Evolutionary conservation across 2,888 invertebrate genomes (phyloP), one percentile per base, ranked within the genome.

Genomic region (Synanthedon formicaeformis): DNA sequence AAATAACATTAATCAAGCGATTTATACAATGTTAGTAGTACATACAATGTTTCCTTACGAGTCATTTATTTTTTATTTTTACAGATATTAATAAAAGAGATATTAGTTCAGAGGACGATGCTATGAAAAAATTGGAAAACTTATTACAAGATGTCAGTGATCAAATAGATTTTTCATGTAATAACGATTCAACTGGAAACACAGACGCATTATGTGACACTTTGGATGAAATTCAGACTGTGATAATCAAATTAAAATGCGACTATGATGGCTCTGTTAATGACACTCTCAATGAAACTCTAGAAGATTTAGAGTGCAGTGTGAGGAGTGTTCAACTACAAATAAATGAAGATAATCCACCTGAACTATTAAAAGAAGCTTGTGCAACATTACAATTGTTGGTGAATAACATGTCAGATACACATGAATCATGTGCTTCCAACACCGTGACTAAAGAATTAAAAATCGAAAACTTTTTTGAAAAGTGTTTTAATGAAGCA

Each of bases 241-340:
- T 86, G 2, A 81, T 86, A 13, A 84, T 87, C 40, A 83, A 85
- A 69, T 63, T 86, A 3, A 86, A 85, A 61, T 65, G 72, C 56
- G 80, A 85, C 58, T 81, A 76, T 56, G 81, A 81, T 57, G 73
- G 74, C 41, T 63, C 66, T 53, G 62, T 62, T 13, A 79, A 75
- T 66, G 83, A 85, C 56, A 68, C 75, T 64, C 75, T 86, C 58
- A 81, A 80, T 72, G 87, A 87, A 64, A 81, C 82, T 69, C 78
- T 89, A 61, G 81, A 85, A 61, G 87, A 87, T 63, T 78, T 87
- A 77, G 87, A 87, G 73, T 86, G 86, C 73, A 83, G 80, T 66
- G 83, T 86, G 66, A 82, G 86, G 62, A 86, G 85, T 73, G 82
- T 86, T 4, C 85, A 85, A 60, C 76, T 86, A 60, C 84, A 83